Base-by-base conservation (phyloP, 2,888 invertebrate species). In the Caenorhabditis angaria region DNA sequence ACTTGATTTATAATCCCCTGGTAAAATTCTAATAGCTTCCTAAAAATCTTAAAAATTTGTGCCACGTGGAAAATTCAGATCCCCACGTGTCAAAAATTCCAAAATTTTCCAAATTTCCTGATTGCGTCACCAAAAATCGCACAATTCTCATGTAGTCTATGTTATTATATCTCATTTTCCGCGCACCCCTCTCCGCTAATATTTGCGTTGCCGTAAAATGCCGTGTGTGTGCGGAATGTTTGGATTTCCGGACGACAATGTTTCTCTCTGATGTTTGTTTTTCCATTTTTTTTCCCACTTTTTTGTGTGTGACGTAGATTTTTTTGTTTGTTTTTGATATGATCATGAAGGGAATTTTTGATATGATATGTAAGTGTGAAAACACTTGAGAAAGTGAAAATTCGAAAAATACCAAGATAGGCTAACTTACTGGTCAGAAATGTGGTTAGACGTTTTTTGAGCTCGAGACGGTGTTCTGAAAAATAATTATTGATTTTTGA, bases 381-480 rank as follows among this genome's bases (percentile, higher is more conserved):
- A 54, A 12, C 4, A n/a, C n/a, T n/a, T n/a, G n/a, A n/a, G 25
- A 22, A 24, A 29, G 29, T 28, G 12, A 35, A 29, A 56, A 12
- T 20, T n/a, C 29, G 29, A 56, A 29, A 29, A 56, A 35, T 20
- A 10, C 3, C 27, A 29, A 28, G 14, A 20, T 20, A 54, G 28
- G 28, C 10, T 8, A 20, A n/a, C 68, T 72, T 29, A 72, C 72
- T 69, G 50, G 73, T 69, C 28, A 73, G 57, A 63, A 73, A 73
- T 55, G 73, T 69, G 32, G 73, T 69, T 18, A 73, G 61, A 25
- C 73, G 65, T 41, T 73, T 73, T 47, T 73, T 73, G 48, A 73
- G 28, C 22, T 73, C 73, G 20, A 61, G 62, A 20, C 71, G 68
- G 32, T 63, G 65, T 50, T 70, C 73, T 73, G 61, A 25, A 72